These are phyloP conservation scores for Chlorodrepanis virens DNA, from an alignment of 2,113 vertebrate genomes.

Conservation along the genomic window DNA sequence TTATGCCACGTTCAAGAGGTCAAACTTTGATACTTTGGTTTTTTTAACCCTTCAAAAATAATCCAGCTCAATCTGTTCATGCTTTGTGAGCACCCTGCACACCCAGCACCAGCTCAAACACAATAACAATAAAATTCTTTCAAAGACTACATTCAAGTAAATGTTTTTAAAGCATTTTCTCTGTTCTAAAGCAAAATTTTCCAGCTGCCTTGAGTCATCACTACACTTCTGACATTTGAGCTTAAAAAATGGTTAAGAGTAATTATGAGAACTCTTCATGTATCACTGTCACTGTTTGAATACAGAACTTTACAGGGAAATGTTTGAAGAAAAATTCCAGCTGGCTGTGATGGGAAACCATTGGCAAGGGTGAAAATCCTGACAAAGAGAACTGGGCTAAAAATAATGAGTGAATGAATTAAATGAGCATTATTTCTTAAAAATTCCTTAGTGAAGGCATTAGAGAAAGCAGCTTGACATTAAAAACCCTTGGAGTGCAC, in stretches of 20 bases:
- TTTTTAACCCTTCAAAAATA: neutral
- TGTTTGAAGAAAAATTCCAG: neutral
- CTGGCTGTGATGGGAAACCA: neutral
- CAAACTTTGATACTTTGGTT: neutral
- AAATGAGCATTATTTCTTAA: neutral
- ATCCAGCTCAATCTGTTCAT: neutral
- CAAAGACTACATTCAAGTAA: neutral
- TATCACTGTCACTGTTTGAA: neutral
- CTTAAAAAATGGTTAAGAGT: neutral
- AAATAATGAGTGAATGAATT: neutral
- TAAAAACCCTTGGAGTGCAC: neutral
- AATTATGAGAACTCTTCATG: neutral
- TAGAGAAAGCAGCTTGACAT: neutral
- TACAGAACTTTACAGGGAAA: neutral
- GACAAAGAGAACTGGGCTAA: neutral
- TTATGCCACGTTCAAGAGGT: neutral
- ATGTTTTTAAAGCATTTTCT: neutral
- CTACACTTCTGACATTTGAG: neutral
- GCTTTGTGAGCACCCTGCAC: fast-evolving
- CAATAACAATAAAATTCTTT: neutral
- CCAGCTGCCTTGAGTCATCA: neutral
- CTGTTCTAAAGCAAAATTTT: neutral
- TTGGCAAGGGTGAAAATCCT: neutral
- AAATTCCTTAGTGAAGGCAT: neutral
- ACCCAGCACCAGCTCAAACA: neutral